Conservation (phyloP, 1,140 invertebrate species). For the Drosophila subobscura region DNA sequence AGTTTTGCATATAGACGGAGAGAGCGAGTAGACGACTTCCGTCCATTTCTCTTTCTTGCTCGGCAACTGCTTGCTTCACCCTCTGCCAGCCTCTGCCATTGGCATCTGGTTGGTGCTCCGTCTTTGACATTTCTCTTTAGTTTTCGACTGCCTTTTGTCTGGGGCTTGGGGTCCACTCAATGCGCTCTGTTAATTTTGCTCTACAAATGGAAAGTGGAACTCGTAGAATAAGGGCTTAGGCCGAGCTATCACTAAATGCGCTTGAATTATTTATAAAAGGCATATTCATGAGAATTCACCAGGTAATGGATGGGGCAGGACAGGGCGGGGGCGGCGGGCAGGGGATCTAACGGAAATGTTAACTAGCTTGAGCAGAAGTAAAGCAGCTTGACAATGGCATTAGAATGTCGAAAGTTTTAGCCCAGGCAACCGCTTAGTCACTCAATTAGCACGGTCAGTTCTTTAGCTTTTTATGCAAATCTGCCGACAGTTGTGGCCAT, state of each 20-base stretch:
- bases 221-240: conserved; percentile 51
- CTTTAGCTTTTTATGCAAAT: conserved; percentile 72
- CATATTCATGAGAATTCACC: conserved; percentile 69
- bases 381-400: conserved; percentile 76
- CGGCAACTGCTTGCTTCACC: too few species aligned
- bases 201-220: conserved; percentile 51
- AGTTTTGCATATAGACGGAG: conserved; percentile 29
- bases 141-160: conserved; percentile 58
- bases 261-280: conserved; percentile 81
- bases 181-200: conserved; percentile 80
- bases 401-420: conserved; percentile 76
- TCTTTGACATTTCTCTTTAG: conserved; percentile 63
- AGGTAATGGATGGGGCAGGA: conserved; percentile 19
- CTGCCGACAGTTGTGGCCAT: conserved; percentile 46
- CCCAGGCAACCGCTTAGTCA: conserved; percentile 65
- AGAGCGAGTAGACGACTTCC: conserved; percentile 28
- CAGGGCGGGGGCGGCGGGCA: not conserved
- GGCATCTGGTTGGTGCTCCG: conserved; percentile 1
- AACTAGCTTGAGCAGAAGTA: conserved; percentile 61
- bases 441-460: conserved; percentile 69
- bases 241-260: conserved; percentile 68
- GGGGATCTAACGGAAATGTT: conserved; percentile 60
- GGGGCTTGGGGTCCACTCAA: conserved; percentile 53
- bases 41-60: conserved; percentile 38
- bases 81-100: not conserved